Base-by-base conservation (phyloP, 2,113 vertebrate genomes). In the Hymenochirus boettgeri region DNA sequence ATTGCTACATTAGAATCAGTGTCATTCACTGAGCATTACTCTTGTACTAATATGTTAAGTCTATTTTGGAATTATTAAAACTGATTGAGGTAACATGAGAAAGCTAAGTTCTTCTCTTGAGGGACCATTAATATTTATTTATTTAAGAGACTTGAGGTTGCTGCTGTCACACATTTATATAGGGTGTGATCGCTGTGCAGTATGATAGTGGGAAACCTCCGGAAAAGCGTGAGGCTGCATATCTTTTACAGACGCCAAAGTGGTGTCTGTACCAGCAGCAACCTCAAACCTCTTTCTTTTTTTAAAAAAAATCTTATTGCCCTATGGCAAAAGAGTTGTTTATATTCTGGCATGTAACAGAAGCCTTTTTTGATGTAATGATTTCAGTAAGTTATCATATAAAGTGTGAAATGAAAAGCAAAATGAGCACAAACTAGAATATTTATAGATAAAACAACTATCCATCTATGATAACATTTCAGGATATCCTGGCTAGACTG, bases 31-130 rank as follows among this genome's bases (percentile, higher is more conserved):
- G 7, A 35, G 1, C 10, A 35, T 17, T 42, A 42, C 17, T 15
- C 39, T 17, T 42, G 5, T 42, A 42, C 39, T 42, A 42, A 42
- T 42, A 42, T 17, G 15, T 42, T 42, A 42, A 42, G 39, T 42
- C 39, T 42, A 42, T 42, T 42, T 42, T 42, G 39, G n/a, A 42
- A 42, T 42, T 42, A 42, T 42, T 42, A 42, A 6, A n/a, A n/a
- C 13, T n/a, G 39, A 42, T n/a, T 17, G 2, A 42, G 39, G 5
- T 2, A 42, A 42, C 13, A 42, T 18, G 6, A 42, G 39, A 42
- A 12, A 42, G 13, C n/a, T 42, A n/a, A 17, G 17, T 42, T 42
- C 15, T 15, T 18, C 13, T n/a, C 39, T 42, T n/a, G 13, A 17
- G 39, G 39, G 39, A 42, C 15, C 15, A 42, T 42, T 42, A 6